A percentile compares a stretch with the other conserved stretches of the same genome.
Evolutionary conservation across 2,113 vertebrate genomes (phyloP).

Genomic region (Cyprinodon brontotheroides): DNA sequence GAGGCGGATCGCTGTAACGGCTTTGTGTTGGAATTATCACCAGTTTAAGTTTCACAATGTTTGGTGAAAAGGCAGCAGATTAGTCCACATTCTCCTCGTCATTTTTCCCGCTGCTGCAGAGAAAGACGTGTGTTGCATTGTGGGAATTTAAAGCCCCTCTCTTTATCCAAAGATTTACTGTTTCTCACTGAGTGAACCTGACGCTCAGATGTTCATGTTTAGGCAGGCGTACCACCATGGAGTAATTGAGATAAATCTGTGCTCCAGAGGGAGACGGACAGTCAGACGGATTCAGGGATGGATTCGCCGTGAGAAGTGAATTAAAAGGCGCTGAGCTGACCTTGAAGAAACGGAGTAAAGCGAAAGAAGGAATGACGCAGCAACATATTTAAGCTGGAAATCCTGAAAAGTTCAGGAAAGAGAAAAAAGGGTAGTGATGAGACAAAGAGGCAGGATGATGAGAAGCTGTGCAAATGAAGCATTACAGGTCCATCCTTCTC

Average conservation of each 20-base stretch:
- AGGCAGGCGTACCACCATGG: constrained; percentile 48
- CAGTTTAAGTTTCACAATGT: constrained; percentile 50
- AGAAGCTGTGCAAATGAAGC: constrained; percentile 63
- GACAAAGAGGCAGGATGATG: constrained; percentile 60
- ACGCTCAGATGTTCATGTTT: constrained; percentile 63
- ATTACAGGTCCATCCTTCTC: constrained; percentile 66
- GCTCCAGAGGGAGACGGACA: constrained; percentile 55
- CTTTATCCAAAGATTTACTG: constrained; percentile 53
- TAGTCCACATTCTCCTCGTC: constrained; percentile 60
- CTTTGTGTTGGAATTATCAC: constrained; percentile 48
- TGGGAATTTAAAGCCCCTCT: constrained; percentile 56
- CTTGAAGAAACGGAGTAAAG: constrained; percentile 58
- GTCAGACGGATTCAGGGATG: constrained; percentile 58
- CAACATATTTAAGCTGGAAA: constrained; percentile 37
- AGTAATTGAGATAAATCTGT: constrained; percentile 75
- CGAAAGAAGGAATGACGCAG: constrained; percentile 37
- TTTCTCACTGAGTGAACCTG: constrained; percentile 47
- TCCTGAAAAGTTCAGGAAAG: constrained; percentile 32
- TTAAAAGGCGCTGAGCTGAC: constrained; percentile 60
- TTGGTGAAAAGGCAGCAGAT: constrained; percentile 61
- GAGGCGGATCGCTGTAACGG: constrained; percentile 38
- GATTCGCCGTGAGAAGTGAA: constrained; percentile 71
- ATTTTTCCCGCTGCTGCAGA: constrained; percentile 52
- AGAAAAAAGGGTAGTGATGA: constrained; percentile 44
- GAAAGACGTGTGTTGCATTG: constrained; percentile 43